Evolutionary conservation across 1,140 invertebrate genomes (phyloP).

Genomic region (Pseudachorutes palmiensis): DNA sequence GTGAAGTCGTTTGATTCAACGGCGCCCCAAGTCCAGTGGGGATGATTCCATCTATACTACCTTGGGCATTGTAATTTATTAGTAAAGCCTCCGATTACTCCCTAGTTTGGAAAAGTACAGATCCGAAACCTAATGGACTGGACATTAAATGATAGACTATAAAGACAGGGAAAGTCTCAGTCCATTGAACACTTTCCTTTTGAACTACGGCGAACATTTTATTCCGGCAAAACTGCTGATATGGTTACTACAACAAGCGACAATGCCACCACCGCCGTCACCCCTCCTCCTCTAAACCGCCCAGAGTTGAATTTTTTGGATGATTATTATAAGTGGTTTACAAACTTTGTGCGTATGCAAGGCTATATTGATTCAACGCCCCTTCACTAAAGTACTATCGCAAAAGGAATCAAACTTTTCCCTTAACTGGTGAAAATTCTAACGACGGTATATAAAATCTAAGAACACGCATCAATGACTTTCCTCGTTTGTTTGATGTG

Average conservation of each 20-base stretch:
- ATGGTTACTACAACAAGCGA: background rate
- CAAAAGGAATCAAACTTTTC: too few species aligned
- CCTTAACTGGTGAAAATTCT: too few species aligned
- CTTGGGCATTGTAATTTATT: background rate
- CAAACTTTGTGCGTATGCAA: background rate
- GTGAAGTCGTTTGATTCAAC: too few species aligned
- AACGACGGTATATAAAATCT: too few species aligned
- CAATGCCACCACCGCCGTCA: too few species aligned
- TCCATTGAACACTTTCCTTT: background rate
- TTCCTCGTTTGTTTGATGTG: too few species aligned
- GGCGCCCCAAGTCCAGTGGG: too few species aligned
- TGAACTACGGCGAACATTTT: background rate
- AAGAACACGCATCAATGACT: too few species aligned
- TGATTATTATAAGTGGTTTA: background rate
- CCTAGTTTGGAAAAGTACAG: background rate
- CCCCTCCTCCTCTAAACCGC: too few species aligned
- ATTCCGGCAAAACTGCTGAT: background rate
- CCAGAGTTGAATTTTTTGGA: background rate
- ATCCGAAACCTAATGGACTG: background rate
- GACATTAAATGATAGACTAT: background rate
- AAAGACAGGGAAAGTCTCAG: background rate
- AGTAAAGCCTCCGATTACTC: background rate
- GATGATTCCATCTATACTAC: background rate
- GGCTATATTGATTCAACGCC: background rate
- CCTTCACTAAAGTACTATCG: too few species aligned